phyloP scores from a whole-genome alignment of 1,140 invertebrate genomes.

The Scaptomyza hsui region DNA sequence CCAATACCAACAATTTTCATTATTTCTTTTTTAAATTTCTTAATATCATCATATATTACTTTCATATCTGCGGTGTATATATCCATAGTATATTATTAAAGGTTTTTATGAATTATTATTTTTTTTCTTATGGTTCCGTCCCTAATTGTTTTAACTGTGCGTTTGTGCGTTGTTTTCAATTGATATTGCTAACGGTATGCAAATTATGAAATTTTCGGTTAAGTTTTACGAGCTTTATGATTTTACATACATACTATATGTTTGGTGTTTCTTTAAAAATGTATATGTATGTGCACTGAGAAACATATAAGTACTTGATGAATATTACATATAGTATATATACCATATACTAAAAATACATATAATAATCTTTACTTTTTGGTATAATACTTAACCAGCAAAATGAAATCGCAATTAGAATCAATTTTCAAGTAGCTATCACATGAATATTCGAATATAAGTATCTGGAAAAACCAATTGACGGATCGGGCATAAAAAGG shows the following conservation, averaged over 20 bases:
- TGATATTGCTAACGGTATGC: constrained; percentile 12
- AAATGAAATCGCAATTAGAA: constrained; percentile 11
- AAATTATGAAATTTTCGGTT: constrained; percentile 19
- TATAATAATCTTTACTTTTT: constrained; percentile 4
- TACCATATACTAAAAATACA: neutral
- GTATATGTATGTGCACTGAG: neutral
- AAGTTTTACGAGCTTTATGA: constrained; percentile 22
- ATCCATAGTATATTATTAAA: neutral
- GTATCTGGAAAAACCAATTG: constrained; percentile 32
- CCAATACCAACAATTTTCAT: constrained; percentile 41
- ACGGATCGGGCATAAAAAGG: neutral
- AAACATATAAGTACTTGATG: neutral
- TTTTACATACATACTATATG: constrained; percentile 16
- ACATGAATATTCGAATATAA: constrained; percentile 38
- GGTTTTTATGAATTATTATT: neutral
- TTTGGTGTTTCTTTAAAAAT: constrained; percentile 6
- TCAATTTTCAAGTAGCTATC: constrained; percentile 21
- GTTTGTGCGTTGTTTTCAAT: constrained; percentile 18
- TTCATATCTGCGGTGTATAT: neutral
- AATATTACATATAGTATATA: constrained; percentile 1
- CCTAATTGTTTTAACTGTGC: constrained; percentile 29
- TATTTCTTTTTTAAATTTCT: neutral
- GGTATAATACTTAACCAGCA: constrained; percentile 29
- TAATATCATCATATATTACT: constrained; percentile 16
- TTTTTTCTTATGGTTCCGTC: neutral